These are phyloP conservation scores for Nothura maculosa DNA, from an alignment of 2,797 vertebrate genomes.

Conservation along the genomic window DNA sequence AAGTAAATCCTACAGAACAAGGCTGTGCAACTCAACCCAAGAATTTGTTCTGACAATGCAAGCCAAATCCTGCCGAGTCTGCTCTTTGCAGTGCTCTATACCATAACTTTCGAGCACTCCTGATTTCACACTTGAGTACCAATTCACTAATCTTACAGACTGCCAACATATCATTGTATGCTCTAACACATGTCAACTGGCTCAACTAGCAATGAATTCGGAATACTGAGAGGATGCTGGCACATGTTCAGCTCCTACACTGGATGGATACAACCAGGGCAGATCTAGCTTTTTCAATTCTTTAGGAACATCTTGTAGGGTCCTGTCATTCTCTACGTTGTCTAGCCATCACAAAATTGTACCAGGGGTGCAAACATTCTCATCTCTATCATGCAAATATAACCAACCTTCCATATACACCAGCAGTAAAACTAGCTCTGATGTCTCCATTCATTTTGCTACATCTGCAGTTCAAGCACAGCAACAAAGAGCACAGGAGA, in stretches of 20 bases:
- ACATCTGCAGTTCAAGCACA: background rate
- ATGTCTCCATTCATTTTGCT: background rate
- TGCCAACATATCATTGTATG: conserved; percentile 14
- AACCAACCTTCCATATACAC: background rate
- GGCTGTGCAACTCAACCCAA: background rate
- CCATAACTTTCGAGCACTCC: background rate
- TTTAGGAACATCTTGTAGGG: background rate
- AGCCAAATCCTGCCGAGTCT: conserved; percentile 23
- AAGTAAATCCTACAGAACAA: background rate
- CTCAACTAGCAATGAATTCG: conserved; percentile 14
- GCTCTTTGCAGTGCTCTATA: conserved; percentile 36
- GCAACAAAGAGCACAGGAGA: too few species aligned
- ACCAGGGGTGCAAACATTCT: background rate
- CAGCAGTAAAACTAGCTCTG: background rate
- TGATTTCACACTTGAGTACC: conserved; percentile 52
- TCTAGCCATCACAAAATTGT: background rate
- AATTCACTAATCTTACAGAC: conserved; percentile 51
- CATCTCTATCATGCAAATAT: background rate
- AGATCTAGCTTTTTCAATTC: background rate
- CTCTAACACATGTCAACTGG: background rate
- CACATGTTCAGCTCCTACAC: background rate
- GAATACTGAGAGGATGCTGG: background rate
- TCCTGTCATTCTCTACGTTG: background rate
- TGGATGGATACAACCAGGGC: background rate
- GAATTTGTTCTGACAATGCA: background rate